Percentiles rank a stretch among this genome's conserved stretches.
Evolutionary conservation across 2,797 vertebrate species (phyloP).

Genomic region (Dermochelys coriacea): DNA sequence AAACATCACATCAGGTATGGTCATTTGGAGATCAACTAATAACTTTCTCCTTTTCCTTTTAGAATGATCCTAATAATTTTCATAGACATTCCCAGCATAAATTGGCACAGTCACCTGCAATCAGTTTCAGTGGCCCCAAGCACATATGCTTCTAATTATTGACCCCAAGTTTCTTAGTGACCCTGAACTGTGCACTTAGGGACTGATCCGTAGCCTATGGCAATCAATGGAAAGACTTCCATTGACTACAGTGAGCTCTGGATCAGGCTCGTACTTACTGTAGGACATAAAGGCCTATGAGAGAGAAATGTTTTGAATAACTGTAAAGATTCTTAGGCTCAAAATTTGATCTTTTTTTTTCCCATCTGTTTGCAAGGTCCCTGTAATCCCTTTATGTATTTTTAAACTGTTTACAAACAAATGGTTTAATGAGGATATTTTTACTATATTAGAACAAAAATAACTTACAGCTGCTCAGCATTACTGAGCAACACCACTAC

Average conservation of each 20-base stretch:
- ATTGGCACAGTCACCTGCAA: conserved; percentile 55
- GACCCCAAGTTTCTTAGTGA: conserved; percentile 30
- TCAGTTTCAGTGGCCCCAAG: conserved; percentile 8
- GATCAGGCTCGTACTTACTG: background rate
- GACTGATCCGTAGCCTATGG: conserved; percentile 48
- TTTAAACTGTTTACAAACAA: conserved; percentile 60
- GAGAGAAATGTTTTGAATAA: conserved; percentile 51
- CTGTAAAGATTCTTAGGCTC: background rate
- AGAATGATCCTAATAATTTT: background rate
- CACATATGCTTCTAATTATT: conserved; percentile 74
- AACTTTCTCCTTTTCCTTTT: background rate
- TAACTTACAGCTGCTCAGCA: conserved; percentile 60
- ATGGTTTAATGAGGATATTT: conserved; percentile 61
- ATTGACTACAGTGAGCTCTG: background rate
- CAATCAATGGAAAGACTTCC: conserved; percentile 1
- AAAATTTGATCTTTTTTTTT: background rate
- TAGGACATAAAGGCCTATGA: conserved; percentile 19
- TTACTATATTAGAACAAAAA: conserved; percentile 62
- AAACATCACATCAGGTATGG: background rate
- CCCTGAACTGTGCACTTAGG: conserved; percentile 23
- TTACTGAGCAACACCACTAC: conserved; percentile 41
- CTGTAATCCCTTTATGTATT: conserved; percentile 61
- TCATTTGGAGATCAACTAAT: background rate
- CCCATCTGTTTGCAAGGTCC: conserved; percentile 51
- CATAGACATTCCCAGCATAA: conserved; percentile 10